Conservation (phyloP, 2,113 vertebrate species). For the Harpagus bidentatus region DNA sequence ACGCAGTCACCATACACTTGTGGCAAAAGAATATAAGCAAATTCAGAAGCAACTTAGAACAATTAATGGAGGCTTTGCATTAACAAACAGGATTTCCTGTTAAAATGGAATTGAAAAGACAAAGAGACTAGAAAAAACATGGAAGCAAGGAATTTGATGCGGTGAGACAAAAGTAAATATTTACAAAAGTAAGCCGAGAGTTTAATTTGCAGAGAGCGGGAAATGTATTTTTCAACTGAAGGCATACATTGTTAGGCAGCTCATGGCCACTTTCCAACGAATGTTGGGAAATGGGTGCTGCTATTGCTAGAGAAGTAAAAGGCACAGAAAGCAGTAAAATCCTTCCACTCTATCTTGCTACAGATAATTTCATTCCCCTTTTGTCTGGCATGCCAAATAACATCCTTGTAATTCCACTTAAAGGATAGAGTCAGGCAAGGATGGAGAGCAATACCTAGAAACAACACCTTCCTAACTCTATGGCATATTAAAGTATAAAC, state of each 20-base stretch:
- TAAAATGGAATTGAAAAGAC: conserved; percentile 42
- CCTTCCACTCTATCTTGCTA: neutral
- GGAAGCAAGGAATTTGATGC: conserved; percentile 58
- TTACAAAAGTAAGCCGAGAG: conserved; percentile 41
- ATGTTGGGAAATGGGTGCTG: neutral
- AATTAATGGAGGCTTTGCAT: neutral
- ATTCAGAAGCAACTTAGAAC: neutral
- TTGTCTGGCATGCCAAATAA: neutral
- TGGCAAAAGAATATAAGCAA: neutral
- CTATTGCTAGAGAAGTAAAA: neutral
- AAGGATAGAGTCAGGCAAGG: neutral
- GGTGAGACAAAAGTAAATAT: conserved; percentile 67
- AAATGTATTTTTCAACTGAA: conserved; percentile 58
- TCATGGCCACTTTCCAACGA: conserved; percentile 10
- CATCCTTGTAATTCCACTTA: neutral
- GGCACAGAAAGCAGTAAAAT: neutral
- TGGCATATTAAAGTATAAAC: rapidly evolving
- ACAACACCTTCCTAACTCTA: neutral
- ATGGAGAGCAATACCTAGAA: neutral
- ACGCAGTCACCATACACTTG: neutral
- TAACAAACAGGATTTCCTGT: conserved; percentile 45
- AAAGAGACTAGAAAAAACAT: conserved; percentile 33
- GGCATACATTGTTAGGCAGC: conserved; percentile 52
- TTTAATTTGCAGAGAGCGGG: neutral
- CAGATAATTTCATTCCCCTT: neutral